Evolutionary conservation across 2,888 invertebrate species (phyloP), one percentile per base, ranked within the genome.

Genomic region (Andrena minutula): DNA sequence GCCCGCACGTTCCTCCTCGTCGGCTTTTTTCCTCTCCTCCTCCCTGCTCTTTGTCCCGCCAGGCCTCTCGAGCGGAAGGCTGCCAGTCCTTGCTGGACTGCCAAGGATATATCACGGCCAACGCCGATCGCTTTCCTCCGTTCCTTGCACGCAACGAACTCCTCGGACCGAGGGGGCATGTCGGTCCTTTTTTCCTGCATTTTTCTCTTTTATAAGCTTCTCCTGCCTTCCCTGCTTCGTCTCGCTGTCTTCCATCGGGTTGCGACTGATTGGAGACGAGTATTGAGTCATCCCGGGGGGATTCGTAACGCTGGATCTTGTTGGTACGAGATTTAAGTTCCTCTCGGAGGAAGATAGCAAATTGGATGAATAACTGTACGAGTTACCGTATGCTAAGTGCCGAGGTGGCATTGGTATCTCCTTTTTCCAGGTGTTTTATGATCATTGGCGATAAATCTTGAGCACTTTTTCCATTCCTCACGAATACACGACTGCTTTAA

Each of bases 71-170:
- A 47, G 72, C 82, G 85, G 88, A 90, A 90, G 91, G 88, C 84
- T 87, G 76, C 63, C 58, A 79, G 74, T 84, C 83, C 77, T 84
- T 75, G 84, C 76, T 65, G 77, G 75, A 86, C 73, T 81, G 87
- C 87, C 91, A 90, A 91, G 90, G 89, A 89, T 88, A 49, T n/a
- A 75, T 73, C 69, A 69, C 41, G 65, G 69, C 49, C 51, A 49
- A 30, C 20, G 26, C 16, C 66, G 73, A 83, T 86, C 78, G 76
- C 41, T 41, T 23, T 61, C 12, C 8, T 30, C 12, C 23, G 63
- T n/a, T 23, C 12, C 30, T 4, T 6, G n/a, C 58, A 6, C 6
- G 20, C 47, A 20, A 70, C 5, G 28, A 58, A 47, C 60, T n/a
- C 41, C 16, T 2, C 7, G 58, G 4, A 16, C 30, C 60, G 0